phyloP scores from a whole-genome alignment of 2,797 vertebrate species.

The Pantherophis alleghaniensis region DNA sequence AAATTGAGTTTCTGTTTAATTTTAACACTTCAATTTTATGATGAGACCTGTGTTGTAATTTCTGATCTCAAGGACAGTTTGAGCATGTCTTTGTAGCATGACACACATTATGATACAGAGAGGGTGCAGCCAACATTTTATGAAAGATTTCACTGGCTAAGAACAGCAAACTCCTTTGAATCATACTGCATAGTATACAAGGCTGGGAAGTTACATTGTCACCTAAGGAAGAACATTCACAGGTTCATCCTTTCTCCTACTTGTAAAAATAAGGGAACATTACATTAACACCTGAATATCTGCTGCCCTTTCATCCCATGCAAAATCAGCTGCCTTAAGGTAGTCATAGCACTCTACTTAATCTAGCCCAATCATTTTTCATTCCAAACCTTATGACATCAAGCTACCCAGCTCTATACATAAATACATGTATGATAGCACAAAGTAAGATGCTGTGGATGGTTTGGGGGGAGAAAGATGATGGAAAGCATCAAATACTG shows the following conservation, averaged over 20 bases:
- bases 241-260: background rate
- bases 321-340: background rate
- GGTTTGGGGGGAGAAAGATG: background rate
- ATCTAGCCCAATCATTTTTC: background rate
- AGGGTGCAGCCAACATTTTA: background rate
- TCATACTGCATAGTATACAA: background rate
- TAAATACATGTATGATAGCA: background rate
- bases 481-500: background rate
- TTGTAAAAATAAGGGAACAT: background rate
- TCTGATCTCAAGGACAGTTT: slow-evolving; percentile 26
- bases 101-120: background rate
- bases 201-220: background rate
- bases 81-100: background rate
- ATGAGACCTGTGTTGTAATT: slow-evolving; percentile 60
- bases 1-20: slow-evolving; percentile 5
- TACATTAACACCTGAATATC: background rate
- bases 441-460: background rate
- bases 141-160: background rate
- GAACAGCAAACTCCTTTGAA: background rate
- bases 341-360: background rate
- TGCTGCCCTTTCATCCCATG: background rate
- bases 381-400: background rate
- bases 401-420: background rate
- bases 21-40: background rate
- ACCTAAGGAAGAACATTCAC: background rate